A percentile compares a stretch with the other conserved stretches of the same genome.
Evolutionary conservation across 2,113 vertebrate species (phyloP).

Genomic region (Hippocampus guttulatus): DNA sequence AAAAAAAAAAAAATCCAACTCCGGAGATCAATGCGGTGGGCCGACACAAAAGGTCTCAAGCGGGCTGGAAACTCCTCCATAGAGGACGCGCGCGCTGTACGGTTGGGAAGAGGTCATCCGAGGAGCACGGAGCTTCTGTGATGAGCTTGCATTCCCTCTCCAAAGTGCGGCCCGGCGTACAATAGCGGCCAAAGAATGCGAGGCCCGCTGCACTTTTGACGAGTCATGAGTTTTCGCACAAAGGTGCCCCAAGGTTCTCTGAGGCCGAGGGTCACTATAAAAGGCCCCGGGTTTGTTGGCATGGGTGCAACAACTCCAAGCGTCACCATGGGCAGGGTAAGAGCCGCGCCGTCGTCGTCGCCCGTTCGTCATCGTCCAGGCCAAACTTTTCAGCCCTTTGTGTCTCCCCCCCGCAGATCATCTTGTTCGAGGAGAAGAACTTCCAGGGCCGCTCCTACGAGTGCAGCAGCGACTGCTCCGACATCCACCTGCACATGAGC

Average conservation of each 20-base stretch:
- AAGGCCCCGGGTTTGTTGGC: conserved; percentile 26
- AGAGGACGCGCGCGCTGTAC: neutral
- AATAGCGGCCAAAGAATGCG: conserved; percentile 42
- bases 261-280: conserved; percentile 46
- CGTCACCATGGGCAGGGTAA: conserved; percentile 63
- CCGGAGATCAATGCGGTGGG: neutral
- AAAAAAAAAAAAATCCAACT: neutral
- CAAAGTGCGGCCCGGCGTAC: conserved; percentile 9
- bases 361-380: neutral
- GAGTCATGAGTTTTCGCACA: conserved; percentile 60
- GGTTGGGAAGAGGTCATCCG: neutral
- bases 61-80: conserved; percentile 6
- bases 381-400: neutral
- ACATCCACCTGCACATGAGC: conserved; percentile 60
- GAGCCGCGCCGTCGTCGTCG: neutral
- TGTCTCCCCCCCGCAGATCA: conserved; percentile 50
- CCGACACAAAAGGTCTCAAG: neutral
- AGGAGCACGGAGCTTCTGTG: neutral
- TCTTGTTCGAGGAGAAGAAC: conserved; percentile 66
- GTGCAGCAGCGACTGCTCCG: conserved; percentile 57
- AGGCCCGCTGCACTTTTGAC: conserved; percentile 42
- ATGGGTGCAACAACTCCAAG: conserved; percentile 13
- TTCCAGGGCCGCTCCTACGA: conserved; percentile 68
- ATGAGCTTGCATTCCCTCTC: conserved; percentile 13
- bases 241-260: conserved; percentile 35